Evolutionary conservation across 2,113 vertebrate genomes (phyloP).

Genomic region (Megaceryle torquata): DNA sequence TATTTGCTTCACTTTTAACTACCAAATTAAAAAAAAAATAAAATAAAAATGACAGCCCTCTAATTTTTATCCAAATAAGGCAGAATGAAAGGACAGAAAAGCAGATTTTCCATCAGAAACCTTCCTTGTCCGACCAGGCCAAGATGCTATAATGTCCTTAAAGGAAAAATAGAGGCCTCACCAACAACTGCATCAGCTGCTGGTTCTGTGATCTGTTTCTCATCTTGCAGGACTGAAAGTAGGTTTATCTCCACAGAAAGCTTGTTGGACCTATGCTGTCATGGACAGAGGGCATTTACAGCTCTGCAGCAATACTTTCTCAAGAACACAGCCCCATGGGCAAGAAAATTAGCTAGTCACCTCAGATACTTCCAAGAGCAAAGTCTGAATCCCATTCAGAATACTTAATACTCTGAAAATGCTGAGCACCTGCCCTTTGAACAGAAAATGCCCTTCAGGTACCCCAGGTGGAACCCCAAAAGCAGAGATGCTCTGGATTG

Average conservation of each 20-base stretch:
- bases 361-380: neutral
- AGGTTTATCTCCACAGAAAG: neutral
- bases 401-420: neutral
- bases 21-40: neutral
- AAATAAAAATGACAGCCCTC: neutral
- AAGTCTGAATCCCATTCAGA: neutral
- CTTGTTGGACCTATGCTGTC: neutral
- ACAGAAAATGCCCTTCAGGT: neutral
- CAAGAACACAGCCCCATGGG: neutral
- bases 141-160: neutral
- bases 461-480: neutral
- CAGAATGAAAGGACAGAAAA: neutral
- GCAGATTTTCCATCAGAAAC: neutral
- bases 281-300: neutral
- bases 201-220: neutral
- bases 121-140: neutral
- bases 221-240: neutral
- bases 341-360: neutral
- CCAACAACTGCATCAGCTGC: neutral
- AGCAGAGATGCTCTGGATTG: neutral
- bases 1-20: neutral
- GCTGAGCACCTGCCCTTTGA: neutral
- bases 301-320: rapidly evolving
- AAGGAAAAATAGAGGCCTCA: neutral
- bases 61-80: neutral